These are phyloP conservation scores for Osmerus eperlanus DNA, from an alignment of 2,113 vertebrate species.

Conservation along the genomic window DNA sequence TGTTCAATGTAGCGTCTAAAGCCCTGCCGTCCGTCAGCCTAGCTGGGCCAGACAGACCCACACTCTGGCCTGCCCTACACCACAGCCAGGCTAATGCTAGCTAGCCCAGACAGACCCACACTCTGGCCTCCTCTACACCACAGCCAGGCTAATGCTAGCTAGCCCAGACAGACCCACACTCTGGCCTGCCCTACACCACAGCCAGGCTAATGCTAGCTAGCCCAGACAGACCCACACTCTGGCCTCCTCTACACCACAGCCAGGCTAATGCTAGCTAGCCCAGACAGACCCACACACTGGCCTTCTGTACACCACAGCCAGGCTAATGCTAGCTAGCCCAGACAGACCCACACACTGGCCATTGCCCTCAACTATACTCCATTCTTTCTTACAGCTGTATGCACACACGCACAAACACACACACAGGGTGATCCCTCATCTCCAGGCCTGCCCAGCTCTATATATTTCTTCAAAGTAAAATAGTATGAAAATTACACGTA, in stretches of 20 bases:
- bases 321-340: too few species aligned
- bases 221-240: too few species aligned
- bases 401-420: background rate
- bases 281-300: too few species aligned
- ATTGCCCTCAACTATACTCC: background rate
- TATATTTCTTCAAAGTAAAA: too few species aligned
- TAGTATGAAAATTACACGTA: too few species aligned
- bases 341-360: background rate
- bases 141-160: background rate
- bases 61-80: slow-evolving; percentile 3
- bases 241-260: too few species aligned
- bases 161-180: slow-evolving; percentile 30
- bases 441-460: too few species aligned
- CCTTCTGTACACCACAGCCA: too few species aligned
- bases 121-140: background rate
- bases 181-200: slow-evolving; percentile 4
- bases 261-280: too few species aligned
- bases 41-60: slow-evolving; percentile 34
- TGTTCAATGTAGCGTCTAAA: slow-evolving; percentile 62
- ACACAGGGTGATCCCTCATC: background rate
- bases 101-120: too few species aligned
- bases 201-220: too few species aligned
- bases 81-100: too few species aligned
- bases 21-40: slow-evolving; percentile 56
- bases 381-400: background rate